Conservation (phyloP, 2,888 invertebrate species). For the Drosophila bunnanda region DNA sequence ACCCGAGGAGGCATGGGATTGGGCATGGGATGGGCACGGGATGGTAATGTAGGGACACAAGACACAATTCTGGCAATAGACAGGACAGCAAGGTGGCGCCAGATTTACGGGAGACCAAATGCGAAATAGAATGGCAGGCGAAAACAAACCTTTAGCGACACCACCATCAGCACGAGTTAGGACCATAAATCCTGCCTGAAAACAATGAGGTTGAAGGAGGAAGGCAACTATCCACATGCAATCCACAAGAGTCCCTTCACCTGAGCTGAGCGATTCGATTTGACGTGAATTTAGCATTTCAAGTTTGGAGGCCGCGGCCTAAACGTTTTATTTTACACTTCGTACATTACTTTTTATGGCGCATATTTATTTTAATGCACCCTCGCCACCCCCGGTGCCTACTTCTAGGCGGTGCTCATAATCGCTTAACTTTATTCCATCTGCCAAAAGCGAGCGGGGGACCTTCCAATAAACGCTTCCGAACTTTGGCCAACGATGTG, state of each 20-base stretch:
- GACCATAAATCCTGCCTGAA: slow-evolving; percentile 38
- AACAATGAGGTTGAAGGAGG: slow-evolving; percentile 16
- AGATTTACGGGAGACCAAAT: slow-evolving; percentile 54
- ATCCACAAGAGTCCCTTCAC: slow-evolving; percentile 14
- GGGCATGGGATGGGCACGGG: not conserved
- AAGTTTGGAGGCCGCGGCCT: slow-evolving; percentile 13
- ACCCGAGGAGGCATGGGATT: not conserved
- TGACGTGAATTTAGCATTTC: slow-evolving; percentile 12
- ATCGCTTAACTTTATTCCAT: slow-evolving; percentile 55
- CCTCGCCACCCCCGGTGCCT: slow-evolving; percentile 52
- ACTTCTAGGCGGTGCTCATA: slow-evolving; percentile 60
- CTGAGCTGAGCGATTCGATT: slow-evolving; percentile 11
- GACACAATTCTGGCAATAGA: slow-evolving; percentile 65
- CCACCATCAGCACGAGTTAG: slow-evolving; percentile 36
- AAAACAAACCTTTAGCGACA: slow-evolving; percentile 39
- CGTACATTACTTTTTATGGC: slow-evolving; percentile 51
- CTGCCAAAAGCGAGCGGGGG: slow-evolving; percentile 8
- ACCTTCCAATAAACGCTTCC: slow-evolving; percentile 67
- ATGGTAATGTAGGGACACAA: slow-evolving; percentile 6
- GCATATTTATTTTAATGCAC: slow-evolving; percentile 58
- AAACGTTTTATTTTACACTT: slow-evolving; percentile 45
- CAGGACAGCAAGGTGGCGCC: slow-evolving; percentile 70
- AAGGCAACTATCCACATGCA: slow-evolving; percentile 18
- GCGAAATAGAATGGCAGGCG: slow-evolving; percentile 35
- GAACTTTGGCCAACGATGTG: slow-evolving; percentile 74